Evolutionary conservation across 2,113 vertebrate species (phyloP), one percentile per base, ranked within the genome.

Genomic region (Porphyrio hochstetteri): DNA sequence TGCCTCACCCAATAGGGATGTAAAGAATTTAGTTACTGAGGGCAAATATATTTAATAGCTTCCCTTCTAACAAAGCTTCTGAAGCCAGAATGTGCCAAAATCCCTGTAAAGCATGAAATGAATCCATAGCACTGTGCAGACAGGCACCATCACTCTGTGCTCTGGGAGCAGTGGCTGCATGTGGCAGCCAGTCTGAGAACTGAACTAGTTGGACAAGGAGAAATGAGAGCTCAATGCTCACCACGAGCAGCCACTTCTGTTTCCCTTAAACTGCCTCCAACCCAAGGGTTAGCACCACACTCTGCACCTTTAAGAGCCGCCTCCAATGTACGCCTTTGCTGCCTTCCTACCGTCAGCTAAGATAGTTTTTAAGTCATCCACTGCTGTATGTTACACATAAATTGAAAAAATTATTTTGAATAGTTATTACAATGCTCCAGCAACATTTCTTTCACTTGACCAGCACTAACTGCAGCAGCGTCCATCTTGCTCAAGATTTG

Each of bases 401-500:
- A 97, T 97, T 77, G 95, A 91, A 94, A 91, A 90, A 95, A 97
- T 95, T 1, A 83, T 93, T 95, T 91, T 82, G 44, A 61, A 83
- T 76, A 28, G 88, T 35, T 61, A 83, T 86, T 92, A 92, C 55
- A 93, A 86, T 92, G 95, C 95, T 95, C 82, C 92, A 93, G 78
- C 60, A 69, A 59, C 86, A 82, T 88, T 95, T 84, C 93, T 94
- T 96, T 92, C 94, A 93, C 92, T 96, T 92, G 83, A 95, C 74
- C 81, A 94, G 67, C 65, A 82, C 11, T 91, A 96, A 85, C 27
- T 91, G 53, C 67, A 93, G 89, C 82, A 76, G 57, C 61, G 90
- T 55, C 65, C 53, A 46, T 94, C 52, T 53, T 85, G 33, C 61
- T 68, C 78, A 82, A 35, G 27, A 95, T 38, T 25, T 78, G 57